Evolutionary conservation across 2,888 invertebrate genomes (phyloP).

Genomic region (Chaitophorus viminalis): DNA sequence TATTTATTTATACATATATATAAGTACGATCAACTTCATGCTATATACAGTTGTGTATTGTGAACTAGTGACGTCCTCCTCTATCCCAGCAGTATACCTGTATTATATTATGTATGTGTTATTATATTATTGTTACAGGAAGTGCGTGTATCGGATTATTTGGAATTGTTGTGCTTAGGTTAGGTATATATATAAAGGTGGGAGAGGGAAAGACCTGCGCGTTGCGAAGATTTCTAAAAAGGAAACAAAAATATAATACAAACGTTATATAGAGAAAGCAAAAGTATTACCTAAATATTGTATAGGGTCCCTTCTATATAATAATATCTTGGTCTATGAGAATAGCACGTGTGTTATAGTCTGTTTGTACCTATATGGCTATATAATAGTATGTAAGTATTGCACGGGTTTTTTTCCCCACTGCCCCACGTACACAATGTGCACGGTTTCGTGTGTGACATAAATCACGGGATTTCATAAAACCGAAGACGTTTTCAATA

Average conservation of each 20-base stretch:
- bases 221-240: constrained; percentile 53
- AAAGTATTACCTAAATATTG: constrained; percentile 50
- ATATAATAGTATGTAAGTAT: constrained; percentile 24
- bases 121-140: constrained; percentile 42
- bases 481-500: constrained; percentile 48
- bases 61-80: neutral
- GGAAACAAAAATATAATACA: constrained; percentile 14
- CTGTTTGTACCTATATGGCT: neutral
- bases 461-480: constrained; percentile 57
- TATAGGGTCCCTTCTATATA: constrained; percentile 17
- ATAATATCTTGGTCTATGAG: neutral
- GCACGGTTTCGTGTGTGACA: constrained; percentile 19
- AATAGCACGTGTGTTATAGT: constrained; percentile 15
- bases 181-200: constrained; percentile 13
- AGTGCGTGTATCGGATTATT: constrained; percentile 42
- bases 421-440: neutral
- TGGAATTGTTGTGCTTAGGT: neutral
- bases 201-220: neutral
- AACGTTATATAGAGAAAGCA: constrained; percentile 30
- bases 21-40: neutral
- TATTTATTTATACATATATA: too few species aligned
- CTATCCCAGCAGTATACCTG: neutral
- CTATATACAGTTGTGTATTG: too few species aligned
- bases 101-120: neutral
- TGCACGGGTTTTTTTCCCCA: constrained; percentile 16